These are phyloP conservation scores for Spodoptera picta DNA, from an alignment of 2,888 invertebrate genomes.

Conservation along the genomic window DNA sequence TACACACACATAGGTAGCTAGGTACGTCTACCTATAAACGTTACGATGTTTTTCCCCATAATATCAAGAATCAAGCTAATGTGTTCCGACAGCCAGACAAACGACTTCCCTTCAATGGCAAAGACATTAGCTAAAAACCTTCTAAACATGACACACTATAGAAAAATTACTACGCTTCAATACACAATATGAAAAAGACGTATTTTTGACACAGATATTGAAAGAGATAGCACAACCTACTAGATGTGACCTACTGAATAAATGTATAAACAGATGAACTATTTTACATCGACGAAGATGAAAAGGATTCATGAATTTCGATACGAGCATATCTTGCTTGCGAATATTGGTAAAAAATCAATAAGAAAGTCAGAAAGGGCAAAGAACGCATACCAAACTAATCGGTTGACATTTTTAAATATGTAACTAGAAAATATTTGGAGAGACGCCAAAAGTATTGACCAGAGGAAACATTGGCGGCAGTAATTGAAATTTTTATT, in stretches of 20 bases:
- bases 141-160: slow-evolving; percentile 33
- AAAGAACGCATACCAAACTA: background rate
- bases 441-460: slow-evolving; percentile 11
- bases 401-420: slow-evolving; percentile 2
- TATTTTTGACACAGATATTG: no score
- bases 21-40: slow-evolving; percentile 7
- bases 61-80: slow-evolving; percentile 48
- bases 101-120: slow-evolving; percentile 53
- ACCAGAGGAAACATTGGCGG: background rate
- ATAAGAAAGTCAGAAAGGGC: background rate
- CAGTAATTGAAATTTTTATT: slow-evolving; percentile 11
- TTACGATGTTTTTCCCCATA: slow-evolving; percentile 39
- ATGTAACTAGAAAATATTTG: slow-evolving; percentile 16
- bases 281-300: background rate
- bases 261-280: background rate
- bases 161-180: slow-evolving; percentile 7
- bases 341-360: no score
- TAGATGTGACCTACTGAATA: background rate
- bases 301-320: no score
- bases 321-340: no score
- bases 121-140: slow-evolving; percentile 56
- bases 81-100: slow-evolving; percentile 60
- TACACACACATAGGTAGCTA: background rate
- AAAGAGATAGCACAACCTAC: background rate
- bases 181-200: background rate